Conservation (phyloP, 1,140 invertebrate species). For the Drosophila lowei region DNA sequence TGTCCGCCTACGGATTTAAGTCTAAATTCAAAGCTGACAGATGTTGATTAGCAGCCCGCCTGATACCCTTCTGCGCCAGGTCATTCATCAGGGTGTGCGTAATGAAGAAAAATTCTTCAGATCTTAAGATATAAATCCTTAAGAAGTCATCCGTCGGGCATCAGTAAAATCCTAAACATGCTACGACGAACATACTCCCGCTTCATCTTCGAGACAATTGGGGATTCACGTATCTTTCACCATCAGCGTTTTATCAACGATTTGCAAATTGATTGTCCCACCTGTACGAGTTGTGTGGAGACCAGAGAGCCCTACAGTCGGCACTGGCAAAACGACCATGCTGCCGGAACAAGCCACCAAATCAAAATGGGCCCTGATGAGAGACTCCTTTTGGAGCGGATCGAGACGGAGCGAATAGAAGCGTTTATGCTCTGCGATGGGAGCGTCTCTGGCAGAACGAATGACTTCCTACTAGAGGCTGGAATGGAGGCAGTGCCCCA, state of each 20-base stretch:
- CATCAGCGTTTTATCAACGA: constrained; percentile 46
- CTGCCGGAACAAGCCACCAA: constrained; percentile 7
- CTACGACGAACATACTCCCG: constrained; percentile 37
- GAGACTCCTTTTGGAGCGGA: constrained; percentile 34
- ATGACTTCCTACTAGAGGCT: constrained; percentile 53
- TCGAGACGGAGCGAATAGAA: constrained; percentile 46
- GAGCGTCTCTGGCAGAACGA: constrained; percentile 37
- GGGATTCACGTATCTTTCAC: constrained; percentile 36
- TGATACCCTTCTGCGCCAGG: too few relatives aligned
- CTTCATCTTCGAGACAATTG: constrained; percentile 46
- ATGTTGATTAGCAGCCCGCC: neutral
- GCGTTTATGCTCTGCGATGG: constrained; percentile 62
- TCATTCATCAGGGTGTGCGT: too few relatives aligned
- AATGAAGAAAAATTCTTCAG: neutral
- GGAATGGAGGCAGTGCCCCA: constrained; percentile 62
- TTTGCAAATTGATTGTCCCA: constrained; percentile 31
- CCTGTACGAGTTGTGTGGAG: constrained; percentile 34
- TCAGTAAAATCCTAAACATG: constrained; percentile 34
- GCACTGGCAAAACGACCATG: constrained; percentile 40
- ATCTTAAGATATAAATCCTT: constrained; percentile 6
- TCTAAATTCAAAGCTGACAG: neutral
- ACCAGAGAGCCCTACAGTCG: constrained; percentile 50
- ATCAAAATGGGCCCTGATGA: constrained; percentile 32
- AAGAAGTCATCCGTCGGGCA: neutral
- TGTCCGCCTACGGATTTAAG: neutral